Evolutionary conservation across 2,797 vertebrate species (phyloP).

Genomic region (Cryptoblepharus egeriae): DNA sequence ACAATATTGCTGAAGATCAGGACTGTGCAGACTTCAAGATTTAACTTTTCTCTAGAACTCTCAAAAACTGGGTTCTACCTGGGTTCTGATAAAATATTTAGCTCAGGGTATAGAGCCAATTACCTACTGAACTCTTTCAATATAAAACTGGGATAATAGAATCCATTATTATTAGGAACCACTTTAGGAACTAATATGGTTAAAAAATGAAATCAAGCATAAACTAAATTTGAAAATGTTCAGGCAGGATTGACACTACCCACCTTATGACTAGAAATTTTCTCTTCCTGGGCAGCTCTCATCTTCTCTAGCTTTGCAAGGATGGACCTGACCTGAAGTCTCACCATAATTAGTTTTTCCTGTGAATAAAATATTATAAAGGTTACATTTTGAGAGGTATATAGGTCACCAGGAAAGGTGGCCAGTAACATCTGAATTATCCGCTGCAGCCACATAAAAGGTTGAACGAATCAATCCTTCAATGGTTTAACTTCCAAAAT

Average conservation of each 20-base stretch:
- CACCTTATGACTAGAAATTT: slow-evolving; percentile 58
- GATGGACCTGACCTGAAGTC: slow-evolving; percentile 2
- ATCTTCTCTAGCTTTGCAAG: slow-evolving; percentile 53
- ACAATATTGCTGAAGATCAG: not conserved
- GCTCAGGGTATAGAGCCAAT: too few relatives aligned
- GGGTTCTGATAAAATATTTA: too few relatives aligned
- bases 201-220: too few relatives aligned
- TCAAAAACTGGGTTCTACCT: too few relatives aligned
- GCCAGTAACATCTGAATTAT: not conserved
- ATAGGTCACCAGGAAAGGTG: fast-evolving
- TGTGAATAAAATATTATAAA: not conserved
- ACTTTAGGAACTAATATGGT: too few relatives aligned
- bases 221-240: too few relatives aligned
- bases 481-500: too few relatives aligned
- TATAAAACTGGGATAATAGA: too few relatives aligned
- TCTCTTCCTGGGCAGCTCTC: slow-evolving; percentile 37
- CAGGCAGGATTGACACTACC: slow-evolving; percentile 21
- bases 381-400: not conserved
- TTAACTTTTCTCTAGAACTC: too few relatives aligned
- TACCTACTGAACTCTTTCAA: too few relatives aligned
- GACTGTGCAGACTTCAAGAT: too few relatives aligned
- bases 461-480: fast-evolving
- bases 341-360: slow-evolving; percentile 48
- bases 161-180: too few relatives aligned
- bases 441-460: not conserved